Evolutionary conservation across 2,888 invertebrate species (phyloP).

Genomic region (Caenorhabditis plicata): DNA sequence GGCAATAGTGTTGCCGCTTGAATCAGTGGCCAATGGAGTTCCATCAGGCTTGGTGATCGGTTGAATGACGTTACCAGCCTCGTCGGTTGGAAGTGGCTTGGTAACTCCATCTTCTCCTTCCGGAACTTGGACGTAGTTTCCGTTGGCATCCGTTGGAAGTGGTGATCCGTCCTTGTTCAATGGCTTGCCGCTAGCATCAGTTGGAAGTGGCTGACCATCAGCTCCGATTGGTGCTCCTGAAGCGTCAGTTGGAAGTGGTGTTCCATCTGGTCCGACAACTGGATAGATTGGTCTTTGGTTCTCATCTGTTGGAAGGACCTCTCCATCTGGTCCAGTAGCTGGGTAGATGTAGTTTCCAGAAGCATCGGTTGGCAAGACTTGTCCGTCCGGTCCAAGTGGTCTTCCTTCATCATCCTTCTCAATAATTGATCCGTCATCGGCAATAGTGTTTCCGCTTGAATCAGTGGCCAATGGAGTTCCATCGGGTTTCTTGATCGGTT

Average conservation of each 20-base stretch:
- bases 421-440: constrained; percentile 17
- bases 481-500: constrained; percentile 17
- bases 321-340: constrained; percentile 39
- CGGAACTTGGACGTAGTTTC: constrained; percentile 34
- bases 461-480: constrained; percentile 20
- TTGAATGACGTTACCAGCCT: constrained; percentile 18
- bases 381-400: constrained; percentile 21
- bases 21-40: constrained; percentile 15
- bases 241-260: constrained; percentile 24
- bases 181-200: constrained; percentile 18
- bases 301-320: constrained; percentile 28
- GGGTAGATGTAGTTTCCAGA: constrained; percentile 33
- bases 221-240: constrained; percentile 23
- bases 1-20: constrained; percentile 17
- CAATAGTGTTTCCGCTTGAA: constrained; percentile 10
- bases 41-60: constrained; percentile 28
- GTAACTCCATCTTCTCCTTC: constrained; percentile 4
- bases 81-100: constrained; percentile 30
- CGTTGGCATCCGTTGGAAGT: constrained; percentile 45
- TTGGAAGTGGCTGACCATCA: constrained; percentile 18
- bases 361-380: constrained; percentile 28
- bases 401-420: constrained; percentile 30
- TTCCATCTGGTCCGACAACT: constrained; percentile 14
- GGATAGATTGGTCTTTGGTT: constrained; percentile 18
- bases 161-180: constrained; percentile 26